Base-by-base conservation (phyloP, 2,113 vertebrate genomes). In the Podilymbus podiceps region DNA sequence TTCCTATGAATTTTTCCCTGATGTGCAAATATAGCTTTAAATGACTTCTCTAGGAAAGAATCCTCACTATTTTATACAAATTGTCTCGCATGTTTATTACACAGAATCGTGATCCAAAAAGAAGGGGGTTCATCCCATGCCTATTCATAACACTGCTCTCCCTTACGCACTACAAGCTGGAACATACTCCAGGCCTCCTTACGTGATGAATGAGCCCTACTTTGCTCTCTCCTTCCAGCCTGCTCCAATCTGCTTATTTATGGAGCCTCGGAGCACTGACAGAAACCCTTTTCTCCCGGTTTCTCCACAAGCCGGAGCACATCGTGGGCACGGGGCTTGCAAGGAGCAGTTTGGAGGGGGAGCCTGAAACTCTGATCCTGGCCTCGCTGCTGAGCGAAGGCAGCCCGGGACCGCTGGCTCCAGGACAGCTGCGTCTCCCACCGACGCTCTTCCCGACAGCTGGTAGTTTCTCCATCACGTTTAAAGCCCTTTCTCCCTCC, bases 41-140 rank as follows among this genome's bases (percentile, higher is more conserved):
- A 89, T 95, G 84, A 97, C 95, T 87, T 66, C 87, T 95, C 92
- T 95, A 95, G 96, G 97, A 96, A 97, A 97, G 96, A 97, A 97
- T 97, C 84, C 67, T 79, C 81, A 76, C 84, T 96, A 92, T 93
- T 94, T 95, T 94, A 97, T 95, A 94, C 93, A 96, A 96, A 93
- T 86, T 80, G 93, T 95, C 90, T 69, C 76, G 88, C 69, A 38
- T 94, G 94, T 93, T 97, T 97, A 95, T 96, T 94, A 68, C 71
- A 90, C 85, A 67, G 95, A 94, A 75, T 72, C 77, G 7, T 9
- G 68, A 88, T 90, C 95, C 94, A 92, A 93, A 93, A 95, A 87
- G 95, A 92, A 94, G 85, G 67, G 87, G 91, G 73, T 94, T 85
- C 93, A 79, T 82, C 89, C 92, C 88, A 38, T 93, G 88, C 62